Conservation (phyloP, 2,113 vertebrate genomes). For the Lophotis ruficrista region DNA sequence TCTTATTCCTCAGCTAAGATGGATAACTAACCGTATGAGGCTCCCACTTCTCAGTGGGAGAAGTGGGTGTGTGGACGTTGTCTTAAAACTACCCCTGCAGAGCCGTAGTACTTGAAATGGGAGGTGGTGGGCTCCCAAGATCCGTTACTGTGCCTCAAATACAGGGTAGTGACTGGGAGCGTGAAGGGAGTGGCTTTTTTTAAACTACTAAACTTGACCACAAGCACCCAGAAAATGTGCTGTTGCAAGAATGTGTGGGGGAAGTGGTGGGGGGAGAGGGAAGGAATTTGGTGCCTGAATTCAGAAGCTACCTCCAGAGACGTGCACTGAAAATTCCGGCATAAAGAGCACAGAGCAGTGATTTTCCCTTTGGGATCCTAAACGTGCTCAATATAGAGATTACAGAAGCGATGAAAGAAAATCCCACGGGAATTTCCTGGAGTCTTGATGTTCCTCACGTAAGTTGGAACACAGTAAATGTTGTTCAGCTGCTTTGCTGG, state of each 20-base stretch:
- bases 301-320: background rate
- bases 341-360: background rate
- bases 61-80: rapidly evolving
- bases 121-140: background rate
- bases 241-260: background rate
- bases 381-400: background rate
- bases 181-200: background rate
- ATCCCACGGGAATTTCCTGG: background rate
- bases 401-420: background rate
- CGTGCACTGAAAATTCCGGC: background rate
- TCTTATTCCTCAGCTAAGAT: background rate
- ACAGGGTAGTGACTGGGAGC: background rate
- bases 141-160: rapidly evolving
- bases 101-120: background rate
- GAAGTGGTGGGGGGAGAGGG: background rate
- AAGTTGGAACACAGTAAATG: background rate
- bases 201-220: background rate
- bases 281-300: background rate
- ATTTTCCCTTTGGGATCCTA: background rate
- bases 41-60: background rate
- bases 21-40: background rate
- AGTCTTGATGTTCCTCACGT: background rate
- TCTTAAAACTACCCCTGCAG: background rate
- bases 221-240: background rate
- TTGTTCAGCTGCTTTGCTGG: background rate